Evolutionary conservation across 2,113 vertebrate genomes (phyloP), one percentile per base, ranked within the genome.

Genomic region (Eupsittula cactorum): DNA sequence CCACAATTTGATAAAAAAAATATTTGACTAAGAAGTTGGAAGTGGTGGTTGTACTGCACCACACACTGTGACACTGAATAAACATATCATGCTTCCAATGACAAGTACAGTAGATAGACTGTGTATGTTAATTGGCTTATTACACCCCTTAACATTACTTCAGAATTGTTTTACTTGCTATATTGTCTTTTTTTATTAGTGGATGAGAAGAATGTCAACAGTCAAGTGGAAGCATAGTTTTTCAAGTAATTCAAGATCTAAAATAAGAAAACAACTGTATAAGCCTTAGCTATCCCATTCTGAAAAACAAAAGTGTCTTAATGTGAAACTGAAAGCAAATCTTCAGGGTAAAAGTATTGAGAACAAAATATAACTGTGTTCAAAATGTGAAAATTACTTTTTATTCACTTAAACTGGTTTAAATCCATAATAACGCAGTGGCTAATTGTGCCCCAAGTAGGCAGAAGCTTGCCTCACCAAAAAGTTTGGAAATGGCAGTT

Each of bases 391-490:
- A 86, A 83, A 96, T 83, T 86, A 78, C 37, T 81, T 91, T 84
- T 88, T 63, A 75, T 64, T 88, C 82, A 57, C 65, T 95, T 90
- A 92, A 91, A 86, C 11, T 69, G 31, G 33, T 85, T 91, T 93
- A 91, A 91, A 76, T 85, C 64, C 73, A 11, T 76, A 92, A 91
- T 82, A 91, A 89, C 50, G 33, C 47, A 81, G 68, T 91, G 90
- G 83, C 27, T 95, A 95, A 90, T 83, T 95, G 73, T 71, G 71
- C 64, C 90, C 82, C 81, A 85, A 92, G 92, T 78, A 96, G 60
- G 73, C 73, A 94, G 85, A 94, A 92, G 47, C 16, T 1, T 71
- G 80, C 44, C 86, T 87, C 60, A 71, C 76, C 75, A 46, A 81
- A 86, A 92, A 86, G 79, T 90, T 8, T 93, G 50, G 50, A 94